Conservation (phyloP, 2,113 vertebrate species). For the Micromys minutus region DNA sequence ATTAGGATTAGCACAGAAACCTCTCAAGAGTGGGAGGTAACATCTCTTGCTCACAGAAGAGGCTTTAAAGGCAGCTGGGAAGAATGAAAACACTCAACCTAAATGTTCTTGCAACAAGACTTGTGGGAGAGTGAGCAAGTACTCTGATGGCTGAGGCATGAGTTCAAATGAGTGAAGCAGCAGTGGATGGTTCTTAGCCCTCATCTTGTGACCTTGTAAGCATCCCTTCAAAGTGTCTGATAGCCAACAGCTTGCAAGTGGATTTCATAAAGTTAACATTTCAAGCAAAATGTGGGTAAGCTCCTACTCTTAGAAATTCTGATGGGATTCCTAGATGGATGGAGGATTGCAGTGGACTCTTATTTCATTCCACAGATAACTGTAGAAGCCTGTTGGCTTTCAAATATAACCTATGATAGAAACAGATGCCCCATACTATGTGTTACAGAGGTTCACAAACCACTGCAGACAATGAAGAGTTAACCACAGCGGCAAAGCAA, state of each 20-base stretch:
- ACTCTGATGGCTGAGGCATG: background rate
- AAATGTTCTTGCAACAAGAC: background rate
- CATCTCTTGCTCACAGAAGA: background rate
- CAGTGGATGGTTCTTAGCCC: background rate
- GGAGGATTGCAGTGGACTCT: background rate
- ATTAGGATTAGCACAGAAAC: conserved; percentile 54
- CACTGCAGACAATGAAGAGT: background rate
- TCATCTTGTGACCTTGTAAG: background rate
- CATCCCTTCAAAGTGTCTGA: background rate
- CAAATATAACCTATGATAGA: fast-evolving
- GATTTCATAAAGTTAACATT: background rate
- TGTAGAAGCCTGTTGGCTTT: background rate
- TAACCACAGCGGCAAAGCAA: background rate
- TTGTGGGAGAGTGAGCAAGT: background rate
- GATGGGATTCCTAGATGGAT: background rate
- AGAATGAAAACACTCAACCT: background rate
- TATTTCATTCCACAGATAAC: background rate
- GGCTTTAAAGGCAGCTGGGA: conserved; percentile 28
- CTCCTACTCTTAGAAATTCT: background rate
- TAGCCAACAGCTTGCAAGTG: background rate
- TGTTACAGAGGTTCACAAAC: background rate
- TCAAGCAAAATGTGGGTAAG: background rate
- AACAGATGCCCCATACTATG: background rate
- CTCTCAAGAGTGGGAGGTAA: conserved; percentile 45
- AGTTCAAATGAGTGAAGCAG: no score